These are phyloP conservation scores for Coracopsis vasa DNA, from an alignment of 2,113 vertebrate species.

Conservation along the genomic window DNA sequence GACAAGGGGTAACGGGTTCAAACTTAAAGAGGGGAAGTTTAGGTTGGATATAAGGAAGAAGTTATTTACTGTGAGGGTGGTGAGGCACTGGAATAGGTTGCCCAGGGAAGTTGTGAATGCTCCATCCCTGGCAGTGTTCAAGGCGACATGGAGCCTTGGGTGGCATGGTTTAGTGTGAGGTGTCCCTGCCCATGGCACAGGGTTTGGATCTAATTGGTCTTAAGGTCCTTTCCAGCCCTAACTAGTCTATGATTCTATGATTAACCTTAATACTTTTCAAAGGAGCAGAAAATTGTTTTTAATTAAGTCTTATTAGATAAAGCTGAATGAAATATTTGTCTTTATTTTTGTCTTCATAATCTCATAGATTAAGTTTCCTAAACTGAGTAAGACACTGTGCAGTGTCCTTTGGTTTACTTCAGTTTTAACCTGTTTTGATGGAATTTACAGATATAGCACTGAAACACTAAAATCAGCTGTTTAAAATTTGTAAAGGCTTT, in stretches of 20 bases:
- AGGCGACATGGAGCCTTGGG: no score
- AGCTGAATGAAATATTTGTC: not conserved
- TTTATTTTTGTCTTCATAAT: not conserved
- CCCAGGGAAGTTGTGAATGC: no score
- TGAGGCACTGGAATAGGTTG: no score
- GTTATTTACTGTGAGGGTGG: no score
- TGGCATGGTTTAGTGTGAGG: no score
- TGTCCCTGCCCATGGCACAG: no score
- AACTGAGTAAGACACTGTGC: not conserved
- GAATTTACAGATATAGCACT: not conserved
- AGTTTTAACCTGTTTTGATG: not conserved
- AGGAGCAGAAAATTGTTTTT: not conserved
- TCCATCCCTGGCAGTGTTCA: no score
- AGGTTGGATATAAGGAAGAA: no score
- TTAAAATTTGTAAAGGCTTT: not conserved
- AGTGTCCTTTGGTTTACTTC: not conserved
- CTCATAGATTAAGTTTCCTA: not conserved
- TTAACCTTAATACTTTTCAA: not conserved
- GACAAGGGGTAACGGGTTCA: no score
- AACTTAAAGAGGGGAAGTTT: no score
- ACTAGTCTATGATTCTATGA: not conserved
- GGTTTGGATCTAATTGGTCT: no score
- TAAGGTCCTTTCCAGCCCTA: no score
- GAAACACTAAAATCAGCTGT: not conserved
- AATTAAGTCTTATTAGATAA: not conserved